Evolutionary conservation across 2,888 invertebrate species (phyloP).

Genomic region (Hanleya hanleyi): DNA sequence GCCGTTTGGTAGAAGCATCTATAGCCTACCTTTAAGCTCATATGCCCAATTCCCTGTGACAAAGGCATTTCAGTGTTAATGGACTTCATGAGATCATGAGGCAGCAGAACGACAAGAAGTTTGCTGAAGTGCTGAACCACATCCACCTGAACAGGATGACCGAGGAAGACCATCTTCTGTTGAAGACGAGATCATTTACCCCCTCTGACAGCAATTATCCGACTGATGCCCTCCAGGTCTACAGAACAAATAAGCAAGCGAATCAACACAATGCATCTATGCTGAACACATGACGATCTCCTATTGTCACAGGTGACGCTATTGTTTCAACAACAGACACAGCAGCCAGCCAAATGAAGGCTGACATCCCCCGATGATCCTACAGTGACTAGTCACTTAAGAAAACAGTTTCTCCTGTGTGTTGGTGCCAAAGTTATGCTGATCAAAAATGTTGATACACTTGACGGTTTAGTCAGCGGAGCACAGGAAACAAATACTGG

Average conservation of each 20-base stretch:
- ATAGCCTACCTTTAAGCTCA: neutral
- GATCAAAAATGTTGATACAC: too few relatives aligned
- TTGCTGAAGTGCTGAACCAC: conserved; percentile 28
- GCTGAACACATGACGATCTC: neutral
- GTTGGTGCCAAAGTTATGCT: too few relatives aligned
- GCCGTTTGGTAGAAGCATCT: conserved; percentile 12
- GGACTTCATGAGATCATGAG: conserved; percentile 33
- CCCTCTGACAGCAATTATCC: neutral
- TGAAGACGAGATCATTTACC: conserved; percentile 16
- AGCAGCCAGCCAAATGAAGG: too few relatives aligned
- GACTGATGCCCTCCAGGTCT: neutral
- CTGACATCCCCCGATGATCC: too few relatives aligned
- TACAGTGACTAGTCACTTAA: too few relatives aligned
- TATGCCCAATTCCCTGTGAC: conserved; percentile 15
- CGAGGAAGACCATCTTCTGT: conserved; percentile 21
- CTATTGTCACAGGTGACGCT: too few relatives aligned
- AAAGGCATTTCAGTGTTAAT: conserved; percentile 6
- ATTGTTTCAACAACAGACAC: too few relatives aligned
- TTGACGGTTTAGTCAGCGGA: too few relatives aligned
- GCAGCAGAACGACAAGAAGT: conserved; percentile 26
- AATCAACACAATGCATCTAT: neutral
- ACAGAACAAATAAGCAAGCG: neutral
- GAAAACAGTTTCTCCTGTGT: too few relatives aligned
- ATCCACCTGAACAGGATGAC: conserved; percentile 7
- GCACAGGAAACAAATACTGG: too few relatives aligned